A percentile compares a stretch with the other conserved stretches of the same genome.
phyloP scores from a whole-genome alignment of 2,113 vertebrate genomes.

The Suncus etruscus region DNA sequence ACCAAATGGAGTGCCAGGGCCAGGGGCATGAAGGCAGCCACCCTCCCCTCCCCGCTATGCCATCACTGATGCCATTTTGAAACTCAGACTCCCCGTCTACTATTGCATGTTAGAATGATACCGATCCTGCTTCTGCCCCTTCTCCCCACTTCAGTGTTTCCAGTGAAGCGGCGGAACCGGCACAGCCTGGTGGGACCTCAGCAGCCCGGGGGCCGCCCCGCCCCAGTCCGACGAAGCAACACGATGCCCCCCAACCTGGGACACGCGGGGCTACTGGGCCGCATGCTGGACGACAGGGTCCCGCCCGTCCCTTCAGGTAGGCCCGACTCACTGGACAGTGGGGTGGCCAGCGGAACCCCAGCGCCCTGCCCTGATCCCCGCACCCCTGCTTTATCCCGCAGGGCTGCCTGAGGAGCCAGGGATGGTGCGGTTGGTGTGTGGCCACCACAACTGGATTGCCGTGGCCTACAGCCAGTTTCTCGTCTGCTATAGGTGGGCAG shows the following conservation, averaged over 20 bases:
- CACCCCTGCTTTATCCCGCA: slow-evolving; percentile 43
- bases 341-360: background rate
- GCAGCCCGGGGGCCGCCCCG: slow-evolving; percentile 85
- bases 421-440: slow-evolving; percentile 93
- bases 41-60: background rate
- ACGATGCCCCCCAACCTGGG: slow-evolving; percentile 95
- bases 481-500: slow-evolving; percentile 93
- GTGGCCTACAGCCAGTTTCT: slow-evolving; percentile 95
- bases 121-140: background rate
- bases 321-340: background rate
- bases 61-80: background rate
- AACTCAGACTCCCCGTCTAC: background rate
- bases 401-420: slow-evolving; percentile 88
- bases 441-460: slow-evolving; percentile 96
- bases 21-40: too few relatives aligned
- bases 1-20: too few relatives aligned
- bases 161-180: slow-evolving; percentile 91
- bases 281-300: slow-evolving; percentile 87
- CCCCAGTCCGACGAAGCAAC: slow-evolving; percentile 92
- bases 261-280: slow-evolving; percentile 89
- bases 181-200: slow-evolving; percentile 93
- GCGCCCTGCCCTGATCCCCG: background rate
- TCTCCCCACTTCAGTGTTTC: slow-evolving; percentile 87
- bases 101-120: background rate
- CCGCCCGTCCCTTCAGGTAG: slow-evolving; percentile 78